Conservation (phyloP, 2,888 invertebrate genomes). For the Tridacna crocea region DNA sequence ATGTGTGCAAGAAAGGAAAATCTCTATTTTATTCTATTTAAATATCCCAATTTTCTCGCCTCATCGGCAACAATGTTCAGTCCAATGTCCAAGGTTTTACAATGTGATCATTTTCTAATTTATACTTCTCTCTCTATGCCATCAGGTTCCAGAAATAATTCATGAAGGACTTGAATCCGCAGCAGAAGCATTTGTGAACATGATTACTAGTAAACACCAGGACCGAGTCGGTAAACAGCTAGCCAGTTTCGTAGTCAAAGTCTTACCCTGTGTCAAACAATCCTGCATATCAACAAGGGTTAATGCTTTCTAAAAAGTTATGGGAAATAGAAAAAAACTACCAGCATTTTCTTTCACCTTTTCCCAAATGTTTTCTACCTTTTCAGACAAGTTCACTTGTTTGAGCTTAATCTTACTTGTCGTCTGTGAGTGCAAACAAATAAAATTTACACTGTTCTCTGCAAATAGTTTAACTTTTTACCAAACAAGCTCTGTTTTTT, state of each 20-base stretch:
- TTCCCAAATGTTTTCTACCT: background rate
- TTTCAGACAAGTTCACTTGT: background rate
- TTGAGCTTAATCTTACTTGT: background rate
- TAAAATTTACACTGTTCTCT: too few species aligned
- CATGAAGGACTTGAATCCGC: slow-evolving; percentile 81
- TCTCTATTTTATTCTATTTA: too few species aligned
- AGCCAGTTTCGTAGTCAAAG: slow-evolving; percentile 56
- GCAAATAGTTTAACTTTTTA: too few species aligned
- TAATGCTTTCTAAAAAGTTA: background rate
- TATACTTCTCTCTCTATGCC: too few species aligned
- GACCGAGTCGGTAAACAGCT: slow-evolving; percentile 82
- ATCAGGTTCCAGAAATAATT: slow-evolving; percentile 81
- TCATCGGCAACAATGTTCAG: too few species aligned
- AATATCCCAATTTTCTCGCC: too few species aligned
- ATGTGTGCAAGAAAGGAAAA: too few species aligned
- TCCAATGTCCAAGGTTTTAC: too few species aligned
- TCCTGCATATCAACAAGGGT: background rate
- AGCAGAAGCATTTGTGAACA: slow-evolving; percentile 83
- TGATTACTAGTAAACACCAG: slow-evolving; percentile 84
- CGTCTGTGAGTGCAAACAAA: too few species aligned
- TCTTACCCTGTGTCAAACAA: background rate
- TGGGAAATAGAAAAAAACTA: background rate
- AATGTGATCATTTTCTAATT: too few species aligned
- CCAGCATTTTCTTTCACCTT: background rate
- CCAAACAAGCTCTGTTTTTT: too few species aligned